Evolutionary conservation across 1,140 invertebrate species (phyloP), one percentile per base, ranked within the genome.

Genomic region (Leguminivora glycinivorella): DNA sequence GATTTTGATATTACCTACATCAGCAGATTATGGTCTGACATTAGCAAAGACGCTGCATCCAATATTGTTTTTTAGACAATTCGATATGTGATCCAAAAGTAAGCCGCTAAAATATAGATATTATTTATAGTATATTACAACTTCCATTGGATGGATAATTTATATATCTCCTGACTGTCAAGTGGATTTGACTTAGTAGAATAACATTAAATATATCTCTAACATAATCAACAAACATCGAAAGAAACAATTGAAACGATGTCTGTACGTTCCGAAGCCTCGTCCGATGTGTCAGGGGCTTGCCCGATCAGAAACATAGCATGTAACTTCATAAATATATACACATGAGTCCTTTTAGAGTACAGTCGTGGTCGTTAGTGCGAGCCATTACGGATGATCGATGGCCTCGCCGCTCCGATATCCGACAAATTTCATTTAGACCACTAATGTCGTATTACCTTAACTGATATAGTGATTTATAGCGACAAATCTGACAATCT

Each of bases 381-480:
- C 75, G 74, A 74, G 75, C 81, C 80, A 84, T 85, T 86, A 88
- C 82, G 71, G 79, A 84, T 89, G 88, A 90, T 90, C 78, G 87
- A 90, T 89, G 78, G 81, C 80, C 81, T 76, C 76, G 75, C 77
- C 75, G 78, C 69, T 75, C 83, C 75, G 79, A 79, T 82, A 87
- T 78, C 84, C 83, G 80, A 89, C 85, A 87, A 88, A 90, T 89
- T 90, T 88, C 87, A 89, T 90, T 90, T 88, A 85, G 80, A 83
- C 77, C 76, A 74, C 83, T 86, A 85, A 87, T 85, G 76, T 74
- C 69, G 56, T 74, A 60, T 69, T 71, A 70, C 63, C 67, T 25
- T 66, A 17, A 70, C 56, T 74, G 68, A 81, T 81, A 77, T 74
- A 81, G 73, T 70, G 68, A 80, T 81, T 79, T 75, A 69, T 75